These are phyloP conservation scores for Byasa hedistus DNA, from an alignment of 2,888 invertebrate species.

Conservation along the genomic window DNA sequence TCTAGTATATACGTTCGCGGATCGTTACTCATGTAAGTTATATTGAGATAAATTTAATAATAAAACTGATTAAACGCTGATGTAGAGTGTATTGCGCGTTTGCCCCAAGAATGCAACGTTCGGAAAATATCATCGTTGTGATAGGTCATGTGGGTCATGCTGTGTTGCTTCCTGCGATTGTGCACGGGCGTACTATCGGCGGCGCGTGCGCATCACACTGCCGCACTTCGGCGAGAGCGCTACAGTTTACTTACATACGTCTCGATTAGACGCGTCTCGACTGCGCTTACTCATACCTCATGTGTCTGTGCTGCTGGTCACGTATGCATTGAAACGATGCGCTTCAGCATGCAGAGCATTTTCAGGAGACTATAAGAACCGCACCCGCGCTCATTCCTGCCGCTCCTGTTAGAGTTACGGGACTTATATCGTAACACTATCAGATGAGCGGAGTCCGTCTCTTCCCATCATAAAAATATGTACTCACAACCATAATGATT, in stretches of 20 bases:
- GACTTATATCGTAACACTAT: too few relatives aligned
- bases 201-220: background rate
- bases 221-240: background rate
- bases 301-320: constrained; percentile 18
- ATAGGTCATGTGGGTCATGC: constrained; percentile 20
- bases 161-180: constrained; percentile 17
- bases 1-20: too few relatives aligned
- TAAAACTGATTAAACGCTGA: too few relatives aligned
- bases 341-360: background rate
- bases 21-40: too few relatives aligned
- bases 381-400: too few relatives aligned
- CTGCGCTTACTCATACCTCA: background rate
- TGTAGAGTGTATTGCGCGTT: too few relatives aligned
- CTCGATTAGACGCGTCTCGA: background rate
- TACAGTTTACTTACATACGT: background rate
- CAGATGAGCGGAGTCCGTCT: too few relatives aligned
- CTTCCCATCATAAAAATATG: too few relatives aligned
- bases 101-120: background rate
- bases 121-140: constrained; percentile 3
- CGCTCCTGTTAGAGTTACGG: too few relatives aligned
- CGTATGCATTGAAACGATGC: constrained; percentile 1
- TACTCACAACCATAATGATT: too few relatives aligned
- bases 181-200: background rate
- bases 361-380: too few relatives aligned
- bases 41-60: too few relatives aligned